Evolutionary conservation across 2,888 invertebrate genomes (phyloP).

Genomic region (Ephialtes manifestator): DNA sequence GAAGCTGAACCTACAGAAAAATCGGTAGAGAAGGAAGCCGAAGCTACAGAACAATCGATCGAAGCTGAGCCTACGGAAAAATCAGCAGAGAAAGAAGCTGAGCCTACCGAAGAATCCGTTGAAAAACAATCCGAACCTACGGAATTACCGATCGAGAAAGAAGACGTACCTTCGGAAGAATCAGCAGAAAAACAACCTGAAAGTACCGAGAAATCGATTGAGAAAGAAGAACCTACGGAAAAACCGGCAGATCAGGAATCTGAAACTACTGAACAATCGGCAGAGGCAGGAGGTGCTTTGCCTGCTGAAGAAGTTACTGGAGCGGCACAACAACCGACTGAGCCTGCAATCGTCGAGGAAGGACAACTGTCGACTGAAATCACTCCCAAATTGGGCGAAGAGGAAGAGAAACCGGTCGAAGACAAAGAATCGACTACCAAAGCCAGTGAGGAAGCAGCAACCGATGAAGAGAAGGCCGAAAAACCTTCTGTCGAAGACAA

Average conservation of each 20-base stretch:
- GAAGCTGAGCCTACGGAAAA: not conserved
- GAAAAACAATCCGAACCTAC: conserved; percentile 68
- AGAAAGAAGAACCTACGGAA: conserved; percentile 46
- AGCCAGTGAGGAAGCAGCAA: conserved; percentile 16
- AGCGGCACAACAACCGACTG: conserved; percentile 42
- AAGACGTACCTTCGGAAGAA: not conserved
- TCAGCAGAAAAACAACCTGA: conserved; percentile 65
- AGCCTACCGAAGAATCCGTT: not conserved
- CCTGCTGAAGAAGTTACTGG: conserved; percentile 53
- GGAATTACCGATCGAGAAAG: conserved; percentile 9
- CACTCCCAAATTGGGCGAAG: conserved; percentile 34
- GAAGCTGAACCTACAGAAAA: not conserved
- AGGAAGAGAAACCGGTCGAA: conserved; percentile 34
- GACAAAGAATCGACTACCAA: conserved; percentile 31
- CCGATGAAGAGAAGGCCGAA: conserved; percentile 17
- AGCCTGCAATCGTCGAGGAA: conserved; percentile 59
- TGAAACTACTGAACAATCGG: not conserved
- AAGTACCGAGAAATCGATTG: conserved; percentile 39
- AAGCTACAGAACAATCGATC: not conserved
- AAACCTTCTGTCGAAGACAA: conserved; percentile 18
- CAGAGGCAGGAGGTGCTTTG: conserved; percentile 36
- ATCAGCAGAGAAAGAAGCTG: not conserved
- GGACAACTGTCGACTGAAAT: conserved; percentile 56
- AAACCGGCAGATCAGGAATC: conserved; percentile 21
- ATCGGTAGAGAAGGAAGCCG: not conserved